Evolutionary conservation across 2,888 invertebrate genomes (phyloP).

Genomic region (Lochmaea crataegi): DNA sequence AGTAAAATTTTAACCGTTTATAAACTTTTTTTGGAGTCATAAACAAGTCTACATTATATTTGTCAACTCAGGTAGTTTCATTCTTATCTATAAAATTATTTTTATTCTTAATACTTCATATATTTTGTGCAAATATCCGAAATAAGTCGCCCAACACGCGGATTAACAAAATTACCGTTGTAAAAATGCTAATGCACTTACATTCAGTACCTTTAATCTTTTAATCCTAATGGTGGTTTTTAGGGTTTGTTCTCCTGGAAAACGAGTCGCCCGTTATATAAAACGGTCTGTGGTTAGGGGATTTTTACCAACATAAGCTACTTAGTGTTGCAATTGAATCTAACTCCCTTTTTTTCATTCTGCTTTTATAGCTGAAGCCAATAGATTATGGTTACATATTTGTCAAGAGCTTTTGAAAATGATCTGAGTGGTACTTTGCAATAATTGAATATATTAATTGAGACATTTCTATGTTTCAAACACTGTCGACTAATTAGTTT

Average conservation of each 20-base stretch:
- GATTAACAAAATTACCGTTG: conserved; percentile 12
- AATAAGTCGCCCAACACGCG: not conserved
- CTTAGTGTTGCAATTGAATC: conserved; percentile 13
- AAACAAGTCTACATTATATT: too few species aligned
- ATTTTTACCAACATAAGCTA: conserved; percentile 17
- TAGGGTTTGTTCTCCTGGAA: conserved; percentile 22
- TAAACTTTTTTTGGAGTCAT: too few species aligned
- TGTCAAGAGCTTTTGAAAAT: not conserved
- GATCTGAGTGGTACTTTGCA: not conserved
- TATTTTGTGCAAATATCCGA: not conserved
- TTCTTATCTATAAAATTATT: too few species aligned
- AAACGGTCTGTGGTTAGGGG: conserved; percentile 12
- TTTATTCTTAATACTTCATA: not conserved
- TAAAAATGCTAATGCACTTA: conserved; percentile 22
- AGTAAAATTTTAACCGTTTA: too few species aligned
- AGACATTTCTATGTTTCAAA: too few species aligned
- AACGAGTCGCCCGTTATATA: conserved; percentile 25
- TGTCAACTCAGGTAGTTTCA: too few species aligned
- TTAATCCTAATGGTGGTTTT: conserved; percentile 25
- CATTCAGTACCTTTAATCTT: conserved; percentile 22
- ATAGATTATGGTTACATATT: conserved; percentile 2
- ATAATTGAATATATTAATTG: not conserved
- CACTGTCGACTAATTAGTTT: too few species aligned
- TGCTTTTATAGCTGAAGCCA: not conserved
- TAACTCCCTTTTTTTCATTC: conserved; percentile 11